Percentiles rank a stretch among this genome's conserved stretches.
These are phyloP conservation scores for Heliconius charithonia DNA, from an alignment of 2,888 invertebrate genomes.

Conservation along the genomic window DNA sequence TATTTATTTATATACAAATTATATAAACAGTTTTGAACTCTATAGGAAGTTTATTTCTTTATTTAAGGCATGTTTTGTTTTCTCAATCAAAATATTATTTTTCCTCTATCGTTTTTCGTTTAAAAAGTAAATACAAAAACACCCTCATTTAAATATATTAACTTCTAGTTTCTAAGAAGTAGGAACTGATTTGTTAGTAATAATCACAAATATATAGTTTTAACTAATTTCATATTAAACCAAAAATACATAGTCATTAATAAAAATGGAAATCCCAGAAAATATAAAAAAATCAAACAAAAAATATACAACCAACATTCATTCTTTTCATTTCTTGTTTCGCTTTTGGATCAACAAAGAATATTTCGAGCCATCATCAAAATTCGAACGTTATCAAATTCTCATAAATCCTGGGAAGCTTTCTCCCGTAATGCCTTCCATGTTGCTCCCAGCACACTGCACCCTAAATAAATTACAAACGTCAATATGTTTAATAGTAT, in stretches of 20 bases:
- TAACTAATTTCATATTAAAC: background rate
- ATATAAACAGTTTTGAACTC: no score
- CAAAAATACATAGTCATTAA: no score
- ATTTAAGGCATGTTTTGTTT: no score
- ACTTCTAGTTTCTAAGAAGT: background rate
- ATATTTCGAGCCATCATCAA: slow-evolving; percentile 15
- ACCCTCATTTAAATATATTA: no score
- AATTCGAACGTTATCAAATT: slow-evolving; percentile 42
- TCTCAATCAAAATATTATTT: no score
- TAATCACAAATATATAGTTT: background rate
- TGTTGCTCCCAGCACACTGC: slow-evolving; percentile 68
- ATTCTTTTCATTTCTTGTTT: slow-evolving; percentile 54
- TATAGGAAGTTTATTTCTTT: no score
- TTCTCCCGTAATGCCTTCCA: slow-evolving; percentile 28
- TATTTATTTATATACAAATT: no score
- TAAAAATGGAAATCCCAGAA: background rate
- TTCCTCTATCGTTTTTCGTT: no score
- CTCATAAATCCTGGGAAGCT: slow-evolving; percentile 19
- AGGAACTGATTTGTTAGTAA: background rate
- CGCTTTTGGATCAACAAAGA: slow-evolving; percentile 29
- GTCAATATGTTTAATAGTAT: slow-evolving; percentile 64
- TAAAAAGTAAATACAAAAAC: no score
- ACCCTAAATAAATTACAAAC: slow-evolving; percentile 80
- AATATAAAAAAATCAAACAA: slow-evolving; percentile 36
- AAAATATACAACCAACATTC: slow-evolving; percentile 50